These are phyloP conservation scores for Manduca sexta DNA, from an alignment of 1,140 invertebrate species.

Conservation along the genomic window DNA sequence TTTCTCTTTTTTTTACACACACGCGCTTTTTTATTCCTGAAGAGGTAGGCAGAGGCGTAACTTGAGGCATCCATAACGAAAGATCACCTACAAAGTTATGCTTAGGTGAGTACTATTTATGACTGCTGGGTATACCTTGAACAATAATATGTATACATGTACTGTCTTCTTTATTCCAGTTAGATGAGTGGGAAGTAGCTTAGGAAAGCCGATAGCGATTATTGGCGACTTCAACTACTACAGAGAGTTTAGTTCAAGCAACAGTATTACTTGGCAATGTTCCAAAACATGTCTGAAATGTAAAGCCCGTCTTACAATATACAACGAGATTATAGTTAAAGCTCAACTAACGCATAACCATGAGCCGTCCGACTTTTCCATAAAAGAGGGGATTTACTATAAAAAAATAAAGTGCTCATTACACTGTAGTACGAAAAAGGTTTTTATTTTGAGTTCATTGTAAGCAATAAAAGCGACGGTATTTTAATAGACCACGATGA, in stretches of 20 bases:
- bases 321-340: neutral
- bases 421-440: too few relatives aligned
- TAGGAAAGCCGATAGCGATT: neutral
- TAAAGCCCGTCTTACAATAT: slow-evolving; percentile 1
- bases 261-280: neutral
- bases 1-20: too few relatives aligned
- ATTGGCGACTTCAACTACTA: slow-evolving; percentile 1
- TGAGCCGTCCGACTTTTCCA: neutral
- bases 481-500: too few relatives aligned
- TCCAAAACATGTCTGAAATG: neutral
- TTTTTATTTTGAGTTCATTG: too few relatives aligned
- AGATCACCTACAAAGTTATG: too few relatives aligned
- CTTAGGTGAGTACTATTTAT: too few relatives aligned
- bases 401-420: neutral
- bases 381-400: slow-evolving; percentile 1
- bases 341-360: slow-evolving; percentile 2
- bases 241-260: neutral
- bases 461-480: too few relatives aligned
- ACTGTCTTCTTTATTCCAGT: neutral
- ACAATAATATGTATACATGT: too few relatives aligned
- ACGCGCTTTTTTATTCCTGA: too few relatives aligned
- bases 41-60: too few relatives aligned
- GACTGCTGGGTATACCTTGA: too few relatives aligned
- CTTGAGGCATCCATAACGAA: too few relatives aligned
- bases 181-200: neutral